A percentile compares a stretch with the other conserved stretches of the same genome.
phyloP scores from a whole-genome alignment of 2,113 vertebrate genomes.

The Sarotherodon lohbergeri region DNA sequence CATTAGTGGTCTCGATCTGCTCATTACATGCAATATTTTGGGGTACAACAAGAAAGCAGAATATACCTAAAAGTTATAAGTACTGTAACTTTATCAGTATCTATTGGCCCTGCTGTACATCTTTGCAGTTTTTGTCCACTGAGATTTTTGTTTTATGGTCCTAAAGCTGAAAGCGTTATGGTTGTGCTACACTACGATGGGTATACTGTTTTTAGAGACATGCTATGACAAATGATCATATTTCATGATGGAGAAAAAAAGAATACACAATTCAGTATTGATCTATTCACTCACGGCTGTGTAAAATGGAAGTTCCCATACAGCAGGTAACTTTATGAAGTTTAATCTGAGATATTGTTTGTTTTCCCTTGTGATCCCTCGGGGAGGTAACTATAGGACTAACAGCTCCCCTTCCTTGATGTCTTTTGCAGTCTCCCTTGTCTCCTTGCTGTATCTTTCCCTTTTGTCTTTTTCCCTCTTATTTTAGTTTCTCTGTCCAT shows the following conservation, averaged over 20 bases:
- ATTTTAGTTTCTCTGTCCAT: neutral
- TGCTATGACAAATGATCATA: constrained; percentile 20
- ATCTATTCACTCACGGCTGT: neutral
- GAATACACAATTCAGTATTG: neutral
- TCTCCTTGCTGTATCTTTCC: neutral
- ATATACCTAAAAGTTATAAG: neutral
- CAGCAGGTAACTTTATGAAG: neutral
- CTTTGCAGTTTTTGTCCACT: neutral
- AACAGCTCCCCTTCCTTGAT: neutral
- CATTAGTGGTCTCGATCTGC: neutral
- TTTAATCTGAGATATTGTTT: neutral
- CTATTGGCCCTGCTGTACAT: neutral
- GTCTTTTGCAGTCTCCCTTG: neutral
- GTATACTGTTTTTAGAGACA: neutral
- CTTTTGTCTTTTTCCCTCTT: neutral
- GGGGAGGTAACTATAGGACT: neutral
- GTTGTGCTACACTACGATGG: neutral
- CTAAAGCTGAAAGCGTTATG: neutral
- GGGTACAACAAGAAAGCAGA: neutral
- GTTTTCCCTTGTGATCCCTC: neutral
- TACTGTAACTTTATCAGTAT: neutral
- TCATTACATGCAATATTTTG: neutral
- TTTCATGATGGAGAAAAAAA: constrained; percentile 8
- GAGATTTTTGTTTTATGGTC: neutral
- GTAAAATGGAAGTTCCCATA: neutral